Conservation (phyloP, 2,113 vertebrate genomes). For the Pangasianodon hypophthalmus region DNA sequence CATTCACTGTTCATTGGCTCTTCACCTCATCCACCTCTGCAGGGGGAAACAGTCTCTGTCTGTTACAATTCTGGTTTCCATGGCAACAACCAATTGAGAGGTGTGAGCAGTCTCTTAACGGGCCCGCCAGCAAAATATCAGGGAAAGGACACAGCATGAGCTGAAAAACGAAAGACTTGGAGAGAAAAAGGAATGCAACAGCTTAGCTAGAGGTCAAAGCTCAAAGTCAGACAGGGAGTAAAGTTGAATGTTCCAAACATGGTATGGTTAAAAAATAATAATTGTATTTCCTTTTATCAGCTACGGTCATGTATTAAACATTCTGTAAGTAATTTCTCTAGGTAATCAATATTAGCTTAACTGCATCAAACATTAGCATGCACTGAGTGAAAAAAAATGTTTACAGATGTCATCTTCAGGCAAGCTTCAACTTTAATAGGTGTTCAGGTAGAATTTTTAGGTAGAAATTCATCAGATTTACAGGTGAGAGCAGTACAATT, state of each 20-base stretch:
- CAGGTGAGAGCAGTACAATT: too few species aligned
- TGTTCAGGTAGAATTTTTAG: not conserved
- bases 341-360: not conserved
- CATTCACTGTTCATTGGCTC: slow-evolving; percentile 35
- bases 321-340: not conserved
- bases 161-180: slow-evolving; percentile 8
- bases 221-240: slow-evolving; percentile 14
- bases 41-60: slow-evolving; percentile 57
- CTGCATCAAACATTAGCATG: not conserved
- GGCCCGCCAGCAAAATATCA: slow-evolving; percentile 48
- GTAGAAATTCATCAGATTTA: not conserved
- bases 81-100: slow-evolving; percentile 58
- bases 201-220: slow-evolving; percentile 4
- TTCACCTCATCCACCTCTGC: slow-evolving; percentile 57
- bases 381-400: not conserved
- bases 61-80: slow-evolving; percentile 54
- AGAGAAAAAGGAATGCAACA: not conserved
- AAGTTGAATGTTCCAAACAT: not conserved
- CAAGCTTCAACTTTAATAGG: not conserved
- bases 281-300: not conserved
- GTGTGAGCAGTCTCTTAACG: slow-evolving; percentile 42
- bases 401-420: not conserved
- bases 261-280: not conserved
- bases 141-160: slow-evolving; percentile 14
- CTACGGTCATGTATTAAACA: not conserved